Evolutionary conservation across 2,797 vertebrate genomes (phyloP).

Genomic region (Scolopax rusticola): DNA sequence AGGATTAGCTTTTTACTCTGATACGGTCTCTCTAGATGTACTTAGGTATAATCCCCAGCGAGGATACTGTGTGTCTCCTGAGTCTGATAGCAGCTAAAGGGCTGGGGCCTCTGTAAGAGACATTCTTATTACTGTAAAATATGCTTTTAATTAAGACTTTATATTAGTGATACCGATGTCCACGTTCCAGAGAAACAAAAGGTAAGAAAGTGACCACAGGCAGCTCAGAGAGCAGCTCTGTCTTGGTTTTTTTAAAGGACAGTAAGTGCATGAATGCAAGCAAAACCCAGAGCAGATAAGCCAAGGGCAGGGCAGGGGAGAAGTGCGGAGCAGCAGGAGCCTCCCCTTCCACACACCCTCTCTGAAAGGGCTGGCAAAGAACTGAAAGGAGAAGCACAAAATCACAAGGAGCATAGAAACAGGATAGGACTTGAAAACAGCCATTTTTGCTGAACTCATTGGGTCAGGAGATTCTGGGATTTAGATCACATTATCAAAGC

Average conservation of each 20-base stretch:
- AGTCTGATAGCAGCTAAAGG: not conserved
- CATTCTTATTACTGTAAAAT: not conserved
- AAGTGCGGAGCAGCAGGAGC: not conserved
- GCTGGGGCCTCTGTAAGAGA: not conserved
- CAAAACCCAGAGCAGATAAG: not conserved
- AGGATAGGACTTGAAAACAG: not conserved
- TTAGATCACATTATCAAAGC: not conserved
- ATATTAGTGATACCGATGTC: too few species aligned
- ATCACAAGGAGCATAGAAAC: not conserved
- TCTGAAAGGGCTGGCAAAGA: accelerated
- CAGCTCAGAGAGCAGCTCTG: not conserved
- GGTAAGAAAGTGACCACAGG: too few species aligned
- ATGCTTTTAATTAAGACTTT: not conserved
- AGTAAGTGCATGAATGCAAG: not conserved
- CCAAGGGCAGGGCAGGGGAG: not conserved
- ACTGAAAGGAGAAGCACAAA: not conserved
- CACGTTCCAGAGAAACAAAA: not conserved
- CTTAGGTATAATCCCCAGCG: slow-evolving; percentile 6
- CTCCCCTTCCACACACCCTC: not conserved
- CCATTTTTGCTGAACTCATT: not conserved
- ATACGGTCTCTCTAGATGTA: not conserved
- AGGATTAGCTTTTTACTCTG: slow-evolving; percentile 36
- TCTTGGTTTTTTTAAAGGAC: not conserved
- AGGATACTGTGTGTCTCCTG: not conserved
- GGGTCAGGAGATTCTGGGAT: not conserved